A percentile compares a stretch with the other conserved stretches of the same genome.
Evolutionary conservation across 2,888 invertebrate species (phyloP).

Genomic region (Pilophorus perplexus): DNA sequence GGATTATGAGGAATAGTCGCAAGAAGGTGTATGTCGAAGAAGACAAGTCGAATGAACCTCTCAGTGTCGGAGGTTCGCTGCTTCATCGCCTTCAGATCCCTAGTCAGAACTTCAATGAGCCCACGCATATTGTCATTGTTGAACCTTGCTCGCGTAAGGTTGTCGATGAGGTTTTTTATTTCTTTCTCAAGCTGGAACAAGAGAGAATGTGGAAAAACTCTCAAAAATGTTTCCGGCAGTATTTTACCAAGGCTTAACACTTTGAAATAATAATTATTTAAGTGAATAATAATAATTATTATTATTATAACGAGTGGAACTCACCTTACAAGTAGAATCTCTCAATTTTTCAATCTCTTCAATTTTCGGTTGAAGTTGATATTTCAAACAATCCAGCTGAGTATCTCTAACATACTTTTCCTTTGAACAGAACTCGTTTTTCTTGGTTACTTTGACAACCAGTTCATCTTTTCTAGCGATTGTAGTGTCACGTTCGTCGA

Average conservation of each 20-base stretch:
- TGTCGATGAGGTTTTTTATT: background rate
- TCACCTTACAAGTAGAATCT: slow-evolving; percentile 7
- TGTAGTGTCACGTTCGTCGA: slow-evolving; percentile 36
- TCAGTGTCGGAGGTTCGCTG: background rate
- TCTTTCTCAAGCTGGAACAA: slow-evolving; percentile 24
- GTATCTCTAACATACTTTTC: slow-evolving; percentile 40
- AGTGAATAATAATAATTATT: too few relatives aligned
- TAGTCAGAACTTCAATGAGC: background rate
- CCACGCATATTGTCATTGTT: background rate
- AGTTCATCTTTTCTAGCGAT: slow-evolving; percentile 42
- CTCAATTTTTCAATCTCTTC: slow-evolving; percentile 18
- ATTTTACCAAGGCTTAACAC: too few relatives aligned
- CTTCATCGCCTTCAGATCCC: slow-evolving; percentile 5
- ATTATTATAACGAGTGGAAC: too few relatives aligned
- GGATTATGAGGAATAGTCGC: background rate
- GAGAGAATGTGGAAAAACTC: background rate
- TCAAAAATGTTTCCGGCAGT: too few relatives aligned
- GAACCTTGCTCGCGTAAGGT: slow-evolving; percentile 1
- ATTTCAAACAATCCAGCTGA: slow-evolving; percentile 23
- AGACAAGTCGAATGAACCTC: slow-evolving; percentile 10
- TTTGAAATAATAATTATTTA: too few relatives aligned
- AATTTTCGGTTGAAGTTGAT: slow-evolving; percentile 23
- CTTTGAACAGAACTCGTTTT: slow-evolving; percentile 40
- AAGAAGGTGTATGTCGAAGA: slow-evolving; percentile 1
- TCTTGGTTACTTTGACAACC: slow-evolving; percentile 39